Percentiles rank a stretch among this genome's conserved stretches.
Evolutionary conservation across 2,888 invertebrate species (phyloP).

Genomic region (Creontiades dilutus): DNA sequence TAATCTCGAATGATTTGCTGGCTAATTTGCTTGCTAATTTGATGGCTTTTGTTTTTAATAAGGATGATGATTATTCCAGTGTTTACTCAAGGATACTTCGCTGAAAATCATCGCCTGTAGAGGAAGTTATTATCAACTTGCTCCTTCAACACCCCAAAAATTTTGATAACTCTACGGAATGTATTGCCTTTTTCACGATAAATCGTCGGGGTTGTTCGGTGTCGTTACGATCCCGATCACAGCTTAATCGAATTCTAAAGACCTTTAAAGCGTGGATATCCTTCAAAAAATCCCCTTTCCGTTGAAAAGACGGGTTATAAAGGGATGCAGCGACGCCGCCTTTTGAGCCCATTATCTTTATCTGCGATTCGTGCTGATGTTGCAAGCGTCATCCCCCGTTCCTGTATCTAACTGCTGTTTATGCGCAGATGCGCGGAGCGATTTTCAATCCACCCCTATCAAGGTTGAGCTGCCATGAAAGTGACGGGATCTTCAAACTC

Average conservation of each 20-base stretch:
- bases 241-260: conserved; percentile 63
- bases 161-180: too few species aligned
- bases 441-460: conserved; percentile 29
- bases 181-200: too few species aligned
- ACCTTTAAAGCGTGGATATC: conserved; percentile 44
- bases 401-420: conserved; percentile 16
- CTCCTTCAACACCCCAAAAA: too few species aligned
- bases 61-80: too few species aligned
- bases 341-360: conserved; percentile 3
- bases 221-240: conserved; percentile 57
- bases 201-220: conserved; percentile 8
- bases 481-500: neutral
- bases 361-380: conserved; percentile 11
- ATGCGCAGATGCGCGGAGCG: neutral
- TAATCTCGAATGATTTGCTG: too few species aligned
- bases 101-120: too few species aligned
- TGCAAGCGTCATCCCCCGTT: neutral
- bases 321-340: neutral
- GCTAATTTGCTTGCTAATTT: too few species aligned
- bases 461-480: neutral
- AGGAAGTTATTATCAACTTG: too few species aligned
- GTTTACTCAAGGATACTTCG: too few species aligned
- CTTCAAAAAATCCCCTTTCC: neutral
- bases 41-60: too few species aligned
- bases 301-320: neutral